Base-by-base conservation (phyloP, 2,797 vertebrate species). In the Pogonophryne albipinna region DNA sequence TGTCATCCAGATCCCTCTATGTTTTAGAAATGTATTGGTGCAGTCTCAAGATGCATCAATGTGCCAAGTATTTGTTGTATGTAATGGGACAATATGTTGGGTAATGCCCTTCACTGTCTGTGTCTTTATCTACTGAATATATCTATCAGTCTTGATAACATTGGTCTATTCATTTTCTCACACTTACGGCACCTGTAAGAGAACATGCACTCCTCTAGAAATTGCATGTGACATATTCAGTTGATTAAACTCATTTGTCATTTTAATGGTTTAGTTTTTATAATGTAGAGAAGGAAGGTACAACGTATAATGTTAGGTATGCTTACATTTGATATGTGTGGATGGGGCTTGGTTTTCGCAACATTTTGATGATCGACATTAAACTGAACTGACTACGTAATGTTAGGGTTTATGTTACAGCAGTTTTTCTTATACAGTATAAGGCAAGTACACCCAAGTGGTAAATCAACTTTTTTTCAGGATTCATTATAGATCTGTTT, bases 11-110 rank as follows among this genome's bases (percentile, higher is more conserved):
- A 77, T 61, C 75, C 49, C 38, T 78, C 53, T 65, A 42, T 76
- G 72, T 83, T 86, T 86, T 60, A 85, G 64, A 82, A 57, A 85
- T 91, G 27, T 79, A 80, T 86, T 74, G 81, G 56, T 56, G 17
- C 45, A 10, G 53, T 64, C 66, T 79, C 17, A 31, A 70, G 19
- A 52, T 79, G 46, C 23, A 69, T 41, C 52, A 16, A 34, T 23
- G 17, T 59, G 65, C 68, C 44, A 52, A 65, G 51, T 65, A 53
- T 78, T 74, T 82, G 55, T 74, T 38, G 47, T 65, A 74, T 57
- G 51, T 53, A 74, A 60, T 45, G 11, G 34, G 42, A 55, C 51
- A 78, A 61, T 63, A 16, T 76, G 65, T 38, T 17, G 12, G 44
- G 53, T 58, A 34, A 53, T 57, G 42, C 20, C 23, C 19, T 34